Evolutionary conservation across 2,888 invertebrate species (phyloP).

Genomic region (Rhagonycha fulva): DNA sequence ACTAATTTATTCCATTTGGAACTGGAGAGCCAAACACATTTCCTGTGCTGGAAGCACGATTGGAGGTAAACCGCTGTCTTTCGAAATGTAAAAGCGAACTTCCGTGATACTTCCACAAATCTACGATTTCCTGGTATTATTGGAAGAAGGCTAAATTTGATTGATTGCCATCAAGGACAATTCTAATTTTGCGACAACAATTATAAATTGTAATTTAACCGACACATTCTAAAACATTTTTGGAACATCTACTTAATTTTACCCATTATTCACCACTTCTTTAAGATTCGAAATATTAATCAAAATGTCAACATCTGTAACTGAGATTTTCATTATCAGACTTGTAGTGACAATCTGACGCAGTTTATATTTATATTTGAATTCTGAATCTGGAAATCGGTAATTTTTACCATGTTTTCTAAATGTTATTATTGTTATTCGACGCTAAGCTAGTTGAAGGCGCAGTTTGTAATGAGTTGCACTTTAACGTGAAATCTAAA

Average conservation of each 20-base stretch:
- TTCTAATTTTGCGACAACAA: not conserved
- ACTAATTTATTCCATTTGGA: not conserved
- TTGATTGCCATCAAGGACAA: not conserved
- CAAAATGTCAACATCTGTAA: too few relatives aligned
- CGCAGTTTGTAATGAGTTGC: too few relatives aligned
- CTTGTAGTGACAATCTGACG: too few relatives aligned
- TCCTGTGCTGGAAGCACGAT: not conserved
- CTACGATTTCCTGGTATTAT: not conserved
- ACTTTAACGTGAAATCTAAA: too few relatives aligned
- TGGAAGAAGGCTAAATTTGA: not conserved
- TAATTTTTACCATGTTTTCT: too few relatives aligned
- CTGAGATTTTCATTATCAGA: too few relatives aligned
- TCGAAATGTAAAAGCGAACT: not conserved
- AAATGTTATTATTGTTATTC: too few relatives aligned
- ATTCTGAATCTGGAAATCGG: too few relatives aligned
- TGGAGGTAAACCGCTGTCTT: not conserved
- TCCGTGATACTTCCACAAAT: not conserved
- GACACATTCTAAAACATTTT: not conserved
- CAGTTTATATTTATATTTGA: too few relatives aligned
- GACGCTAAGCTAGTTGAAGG: too few relatives aligned
- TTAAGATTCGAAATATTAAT: not conserved
- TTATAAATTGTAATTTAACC: not conserved
- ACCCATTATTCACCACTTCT: not conserved
- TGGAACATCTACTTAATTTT: not conserved
- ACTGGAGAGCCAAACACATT: not conserved